Evolutionary conservation across 1,140 invertebrate species (phyloP).

Genomic region (Macrosteles quadrilineatus): DNA sequence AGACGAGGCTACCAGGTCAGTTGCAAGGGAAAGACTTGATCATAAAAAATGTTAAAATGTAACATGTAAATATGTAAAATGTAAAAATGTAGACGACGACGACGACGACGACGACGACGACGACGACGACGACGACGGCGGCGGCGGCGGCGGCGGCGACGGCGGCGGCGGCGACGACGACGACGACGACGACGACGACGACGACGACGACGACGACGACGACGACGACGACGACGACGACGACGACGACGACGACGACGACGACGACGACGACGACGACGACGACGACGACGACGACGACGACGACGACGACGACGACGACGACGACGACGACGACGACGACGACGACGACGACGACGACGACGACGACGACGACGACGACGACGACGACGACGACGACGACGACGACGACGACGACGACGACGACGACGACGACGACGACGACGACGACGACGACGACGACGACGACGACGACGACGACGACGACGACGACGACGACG

Average conservation of each 20-base stretch:
- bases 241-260: constrained; percentile 5
- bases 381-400: constrained; percentile 19
- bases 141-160: no score
- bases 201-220: constrained; percentile 4
- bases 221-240: constrained; percentile 12
- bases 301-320: constrained; percentile 17
- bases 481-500: constrained; percentile 17
- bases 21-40: no score
- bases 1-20: no score
- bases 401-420: constrained; percentile 19
- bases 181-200: not conserved
- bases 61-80: no score
- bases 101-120: no score
- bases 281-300: constrained; percentile 19
- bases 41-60: no score
- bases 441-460: constrained; percentile 19
- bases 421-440: constrained; percentile 17
- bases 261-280: constrained; percentile 19
- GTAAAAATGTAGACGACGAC: no score
- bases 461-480: constrained; percentile 19
- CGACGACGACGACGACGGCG: no score
- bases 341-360: constrained; percentile 19
- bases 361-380: constrained; percentile 17
- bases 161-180: no score
- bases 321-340: constrained; percentile 19